phyloP scores from a whole-genome alignment of 2,113 vertebrate genomes.

The Lanius ludovicianus region DNA sequence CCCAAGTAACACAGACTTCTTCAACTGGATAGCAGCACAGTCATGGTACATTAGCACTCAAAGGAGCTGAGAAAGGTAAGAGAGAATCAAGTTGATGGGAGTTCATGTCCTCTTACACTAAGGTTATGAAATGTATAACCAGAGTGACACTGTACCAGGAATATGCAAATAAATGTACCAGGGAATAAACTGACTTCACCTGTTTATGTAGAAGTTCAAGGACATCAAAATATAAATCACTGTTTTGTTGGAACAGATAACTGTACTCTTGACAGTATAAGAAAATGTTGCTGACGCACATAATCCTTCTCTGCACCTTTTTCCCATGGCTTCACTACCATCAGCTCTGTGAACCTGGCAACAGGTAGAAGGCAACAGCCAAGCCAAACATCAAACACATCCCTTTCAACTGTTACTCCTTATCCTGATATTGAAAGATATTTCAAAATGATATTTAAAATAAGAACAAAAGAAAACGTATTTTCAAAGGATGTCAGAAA shows the following conservation, averaged over 20 bases:
- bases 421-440: neutral
- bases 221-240: conserved; percentile 47
- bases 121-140: conserved; percentile 44
- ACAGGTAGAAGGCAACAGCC: neutral
- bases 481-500: neutral
- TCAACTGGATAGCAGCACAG: neutral
- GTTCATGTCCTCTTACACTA: neutral
- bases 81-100: conserved; percentile 14
- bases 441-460: neutral
- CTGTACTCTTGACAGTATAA: neutral
- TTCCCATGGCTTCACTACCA: conserved; percentile 22
- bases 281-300: neutral
- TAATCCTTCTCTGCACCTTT: neutral
- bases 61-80: conserved; percentile 26
- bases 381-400: conserved; percentile 26
- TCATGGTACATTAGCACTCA: neutral
- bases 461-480: neutral
- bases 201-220: conserved; percentile 46
- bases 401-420: neutral
- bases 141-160: conserved; percentile 13
- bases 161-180: conserved; percentile 11
- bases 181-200: conserved; percentile 20
- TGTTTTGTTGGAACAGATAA: conserved; percentile 37
- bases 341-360: neutral
- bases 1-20: neutral